phyloP scores from a whole-genome alignment of 2,888 invertebrate species.

The Schizaphis graminum region DNA sequence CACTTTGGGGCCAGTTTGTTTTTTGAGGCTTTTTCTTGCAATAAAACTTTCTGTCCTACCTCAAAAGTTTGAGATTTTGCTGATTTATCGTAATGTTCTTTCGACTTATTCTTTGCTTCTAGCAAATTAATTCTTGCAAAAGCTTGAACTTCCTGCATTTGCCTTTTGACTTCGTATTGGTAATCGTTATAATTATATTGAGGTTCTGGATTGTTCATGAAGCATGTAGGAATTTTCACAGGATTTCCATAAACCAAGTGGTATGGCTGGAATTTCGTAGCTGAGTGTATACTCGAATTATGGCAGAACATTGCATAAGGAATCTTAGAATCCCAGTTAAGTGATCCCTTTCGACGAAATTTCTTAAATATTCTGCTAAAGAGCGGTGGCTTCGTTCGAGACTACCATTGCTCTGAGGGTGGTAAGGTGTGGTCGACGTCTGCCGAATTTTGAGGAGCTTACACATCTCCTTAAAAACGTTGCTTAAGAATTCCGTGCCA shows the following conservation, averaged over 20 bases:
- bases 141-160: not conserved
- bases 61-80: not conserved
- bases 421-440: not conserved
- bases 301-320: conserved; percentile 21
- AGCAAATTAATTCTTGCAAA: not conserved
- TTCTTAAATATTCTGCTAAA: not conserved
- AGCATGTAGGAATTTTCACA: not conserved
- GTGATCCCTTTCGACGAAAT: not conserved
- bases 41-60: not conserved
- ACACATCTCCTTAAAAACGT: not conserved
- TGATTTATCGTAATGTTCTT: not conserved
- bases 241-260: not conserved
- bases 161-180: conserved; percentile 16
- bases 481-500: not conserved
- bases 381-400: not conserved
- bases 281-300: not conserved
- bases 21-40: not conserved
- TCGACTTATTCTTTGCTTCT: not conserved
- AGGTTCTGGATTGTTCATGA: not conserved
- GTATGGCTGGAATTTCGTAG: not conserved
- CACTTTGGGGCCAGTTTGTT: not conserved
- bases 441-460: not conserved
- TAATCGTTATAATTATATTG: not conserved
- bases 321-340: not conserved
- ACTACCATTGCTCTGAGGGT: not conserved